These are phyloP conservation scores for Phymatocera aterrima DNA, from an alignment of 2,888 invertebrate genomes.

Conservation along the genomic window DNA sequence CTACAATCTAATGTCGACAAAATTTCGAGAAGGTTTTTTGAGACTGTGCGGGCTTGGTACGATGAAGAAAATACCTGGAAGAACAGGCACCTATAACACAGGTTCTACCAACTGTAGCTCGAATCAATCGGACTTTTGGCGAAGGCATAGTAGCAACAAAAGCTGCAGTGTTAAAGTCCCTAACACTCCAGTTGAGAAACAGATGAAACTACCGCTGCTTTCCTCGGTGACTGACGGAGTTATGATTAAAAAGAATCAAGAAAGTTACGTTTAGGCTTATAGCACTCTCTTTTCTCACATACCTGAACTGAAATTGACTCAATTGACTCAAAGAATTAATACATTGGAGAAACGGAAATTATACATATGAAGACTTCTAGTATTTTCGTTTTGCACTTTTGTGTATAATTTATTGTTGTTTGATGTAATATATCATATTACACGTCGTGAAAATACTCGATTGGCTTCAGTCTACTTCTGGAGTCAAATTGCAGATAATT, in stretches of 20 bases:
- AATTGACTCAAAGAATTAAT: conserved; percentile 29
- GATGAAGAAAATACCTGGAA: conserved; percentile 58
- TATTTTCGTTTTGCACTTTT: not conserved
- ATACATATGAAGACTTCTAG: not conserved
- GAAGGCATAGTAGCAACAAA: conserved; percentile 77
- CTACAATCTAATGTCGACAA: conserved; percentile 94
- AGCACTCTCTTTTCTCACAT: not conserved
- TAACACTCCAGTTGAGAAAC: conserved; percentile 59
- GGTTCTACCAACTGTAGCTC: conserved; percentile 68
- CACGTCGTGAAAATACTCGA: not conserved
- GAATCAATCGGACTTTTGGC: conserved; percentile 76
- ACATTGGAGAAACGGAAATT: not conserved
- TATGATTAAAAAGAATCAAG: conserved; percentile 64
- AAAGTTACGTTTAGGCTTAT: conserved; percentile 66
- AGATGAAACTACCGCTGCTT: conserved; percentile 62
- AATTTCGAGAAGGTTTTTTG: conserved; percentile 90
- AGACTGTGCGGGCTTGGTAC: conserved; percentile 78
- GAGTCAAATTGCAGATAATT: conserved; percentile 17
- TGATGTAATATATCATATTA: not conserved
- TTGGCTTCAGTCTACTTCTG: not conserved
- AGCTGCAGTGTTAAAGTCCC: conserved; percentile 63
- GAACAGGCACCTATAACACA: conserved; percentile 62
- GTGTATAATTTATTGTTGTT: not conserved
- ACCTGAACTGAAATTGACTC: conserved; percentile 18
- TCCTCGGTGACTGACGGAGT: conserved; percentile 59